Evolutionary conservation across 1,140 invertebrate genomes (phyloP).

Genomic region (Macrobrachium rosenbergii): DNA sequence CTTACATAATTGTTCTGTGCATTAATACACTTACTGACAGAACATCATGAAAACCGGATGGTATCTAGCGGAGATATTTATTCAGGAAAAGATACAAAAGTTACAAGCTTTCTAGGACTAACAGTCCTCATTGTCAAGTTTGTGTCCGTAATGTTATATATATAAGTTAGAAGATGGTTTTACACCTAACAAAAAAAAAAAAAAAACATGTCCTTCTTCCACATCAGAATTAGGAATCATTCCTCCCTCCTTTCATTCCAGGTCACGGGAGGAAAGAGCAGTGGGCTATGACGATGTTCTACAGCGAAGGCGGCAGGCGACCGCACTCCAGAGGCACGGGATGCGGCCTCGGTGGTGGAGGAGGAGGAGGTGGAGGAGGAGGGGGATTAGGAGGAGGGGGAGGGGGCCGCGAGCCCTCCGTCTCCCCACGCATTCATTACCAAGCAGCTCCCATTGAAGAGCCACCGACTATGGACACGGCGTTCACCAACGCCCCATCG

Average conservation of each 20-base stretch:
- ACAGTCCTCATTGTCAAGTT: no score
- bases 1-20: no score
- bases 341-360: not conserved
- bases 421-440: conserved; percentile 4
- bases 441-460: conserved; percentile 21
- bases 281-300: conserved; percentile 61
- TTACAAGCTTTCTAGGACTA: no score
- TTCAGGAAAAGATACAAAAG: no score
- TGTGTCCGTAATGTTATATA: no score
- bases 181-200: no score
- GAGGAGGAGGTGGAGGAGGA: not conserved
- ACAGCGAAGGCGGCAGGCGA: conserved; percentile 57
- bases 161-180: no score
- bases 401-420: not conserved
- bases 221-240: no score
- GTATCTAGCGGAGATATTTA: no score
- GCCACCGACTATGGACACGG: conserved; percentile 37
- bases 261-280: conserved; percentile 44
- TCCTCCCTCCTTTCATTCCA: not conserved
- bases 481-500: conserved; percentile 23
- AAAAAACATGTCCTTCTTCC: no score
- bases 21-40: no score
- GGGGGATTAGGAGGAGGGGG: not conserved
- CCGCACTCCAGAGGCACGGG: conserved; percentile 32
- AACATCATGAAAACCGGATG: no score